Evolutionary conservation across 92 coral and sea anemone species (phyloP), one percentile per base, ranked within the genome.

Genomic region (Epizoanthus scotinus): DNA sequence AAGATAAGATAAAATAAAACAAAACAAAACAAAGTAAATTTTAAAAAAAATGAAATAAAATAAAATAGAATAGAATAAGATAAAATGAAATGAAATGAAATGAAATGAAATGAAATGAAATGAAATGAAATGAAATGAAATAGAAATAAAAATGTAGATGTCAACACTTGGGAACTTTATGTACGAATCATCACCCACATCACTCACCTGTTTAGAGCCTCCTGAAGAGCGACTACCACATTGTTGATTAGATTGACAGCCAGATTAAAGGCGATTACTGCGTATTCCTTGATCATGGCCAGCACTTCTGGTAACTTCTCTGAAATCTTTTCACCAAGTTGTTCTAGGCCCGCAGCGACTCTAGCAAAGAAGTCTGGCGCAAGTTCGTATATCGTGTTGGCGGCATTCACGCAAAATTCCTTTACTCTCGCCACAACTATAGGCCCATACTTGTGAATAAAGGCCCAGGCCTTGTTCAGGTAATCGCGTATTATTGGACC

Each of bases 281-380:
- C 91, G 68, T 96, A 96, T 75, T 96, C 99, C 82, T 96, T 89
- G 25, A 96, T 85, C 80, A 96, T 93, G 26, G 98, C 98, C 65
- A 96, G 50, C 12, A 96, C 95, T 69, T 93, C 94, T 20, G 99
- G 99, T 20, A 94, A 28, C 86, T 83, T 93, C 82, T 94, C 95
- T 25, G 75, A 85, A 63, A 96, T 86, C 78, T 89, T 88, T 73
- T 93, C 89, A 49, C 92, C 94, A 63, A 96, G 90, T 42, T 81
- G 78, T 22, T 93, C 93, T 25, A 93, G 78, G 84, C 97, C 89
- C 36, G 89, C 91, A 22, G 92, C 93, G 34, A 96, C 77, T 28
- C 86, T 85, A 40, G 91, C 87, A 73, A 93, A 96, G 83, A 96
- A 96, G 64, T 96, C 97, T 42, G 99, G 99, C 22, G 96, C 91